A percentile compares a stretch with the other conserved stretches of the same genome.
Evolutionary conservation across 2,888 invertebrate species (phyloP).

Genomic region (Athalia cordata): DNA sequence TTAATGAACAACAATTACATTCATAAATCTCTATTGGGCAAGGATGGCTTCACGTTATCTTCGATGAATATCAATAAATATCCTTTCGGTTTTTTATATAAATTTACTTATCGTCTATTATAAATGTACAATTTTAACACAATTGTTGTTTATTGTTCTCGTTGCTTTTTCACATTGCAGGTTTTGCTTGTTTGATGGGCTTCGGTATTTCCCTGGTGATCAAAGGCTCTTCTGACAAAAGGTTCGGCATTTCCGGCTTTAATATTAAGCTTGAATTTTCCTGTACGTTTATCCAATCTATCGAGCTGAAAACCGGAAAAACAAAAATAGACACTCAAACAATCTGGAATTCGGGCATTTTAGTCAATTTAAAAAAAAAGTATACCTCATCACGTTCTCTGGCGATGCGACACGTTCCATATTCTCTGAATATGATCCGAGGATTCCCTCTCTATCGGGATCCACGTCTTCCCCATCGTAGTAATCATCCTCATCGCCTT

Average conservation of each 20-base stretch:
- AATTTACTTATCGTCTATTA: no score
- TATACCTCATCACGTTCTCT: slow-evolving; percentile 15
- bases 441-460: slow-evolving; percentile 21
- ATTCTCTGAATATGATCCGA: slow-evolving; percentile 35
- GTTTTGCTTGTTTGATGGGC: slow-evolving; percentile 55
- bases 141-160: no score
- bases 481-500: neutral
- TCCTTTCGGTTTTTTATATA: no score
- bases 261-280: slow-evolving; percentile 24
- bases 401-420: neutral
- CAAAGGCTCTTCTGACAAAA: slow-evolving; percentile 49
- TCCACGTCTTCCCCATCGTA: slow-evolving; percentile 24
- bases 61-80: no score
- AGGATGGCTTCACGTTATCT: no score
- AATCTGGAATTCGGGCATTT: neutral
- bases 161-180: neutral
- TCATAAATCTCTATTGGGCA: no score
- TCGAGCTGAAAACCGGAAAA: slow-evolving; percentile 8
- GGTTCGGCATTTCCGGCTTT: slow-evolving; percentile 53
- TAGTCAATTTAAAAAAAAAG: neutral
- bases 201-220: slow-evolving; percentile 58
- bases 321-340: slow-evolving; percentile 45
- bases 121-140: no score
- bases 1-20: no score
- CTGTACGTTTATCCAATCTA: slow-evolving; percentile 26